phyloP scores from a whole-genome alignment of 2,797 vertebrate species.

The Sebastes hubbsi region DNA sequence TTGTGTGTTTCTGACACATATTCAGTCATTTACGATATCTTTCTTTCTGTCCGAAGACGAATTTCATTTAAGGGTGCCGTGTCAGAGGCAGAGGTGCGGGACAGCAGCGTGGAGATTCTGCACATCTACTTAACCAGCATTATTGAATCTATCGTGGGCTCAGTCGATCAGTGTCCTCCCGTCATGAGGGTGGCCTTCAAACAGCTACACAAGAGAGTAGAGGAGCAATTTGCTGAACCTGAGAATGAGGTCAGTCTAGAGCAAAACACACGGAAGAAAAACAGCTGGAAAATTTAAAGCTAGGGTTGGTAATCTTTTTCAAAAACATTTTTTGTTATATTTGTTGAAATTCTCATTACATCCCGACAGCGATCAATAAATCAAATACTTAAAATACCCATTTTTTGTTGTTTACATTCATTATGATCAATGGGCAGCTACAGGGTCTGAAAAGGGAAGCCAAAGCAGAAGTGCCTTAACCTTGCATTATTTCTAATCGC shows the following conservation, averaged over 20 bases:
- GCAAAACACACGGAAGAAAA: background rate
- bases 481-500: no score
- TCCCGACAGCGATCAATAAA: no score
- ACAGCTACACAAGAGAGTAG: slow-evolving; percentile 85
- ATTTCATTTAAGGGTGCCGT: slow-evolving; percentile 84
- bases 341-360: no score
- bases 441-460: accelerated
- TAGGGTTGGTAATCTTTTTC: no score
- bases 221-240: slow-evolving; percentile 84
- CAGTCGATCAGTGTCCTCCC: slow-evolving; percentile 83
- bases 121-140: slow-evolving; percentile 79
- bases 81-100: slow-evolving; percentile 83
- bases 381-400: no score
- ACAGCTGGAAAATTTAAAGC: background rate
- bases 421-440: no score
- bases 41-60: slow-evolving; percentile 64
- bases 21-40: slow-evolving; percentile 5
- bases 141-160: slow-evolving; percentile 77
- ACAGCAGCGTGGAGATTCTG: slow-evolving; percentile 80
- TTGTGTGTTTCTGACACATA: background rate
- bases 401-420: no score
- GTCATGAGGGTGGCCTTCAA: slow-evolving; percentile 89
- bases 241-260: slow-evolving; percentile 85
- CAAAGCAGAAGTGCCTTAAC: no score
- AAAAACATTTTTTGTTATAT: no score